Conservation (phyloP, 1,140 invertebrate genomes). For the Formica selysi region DNA sequence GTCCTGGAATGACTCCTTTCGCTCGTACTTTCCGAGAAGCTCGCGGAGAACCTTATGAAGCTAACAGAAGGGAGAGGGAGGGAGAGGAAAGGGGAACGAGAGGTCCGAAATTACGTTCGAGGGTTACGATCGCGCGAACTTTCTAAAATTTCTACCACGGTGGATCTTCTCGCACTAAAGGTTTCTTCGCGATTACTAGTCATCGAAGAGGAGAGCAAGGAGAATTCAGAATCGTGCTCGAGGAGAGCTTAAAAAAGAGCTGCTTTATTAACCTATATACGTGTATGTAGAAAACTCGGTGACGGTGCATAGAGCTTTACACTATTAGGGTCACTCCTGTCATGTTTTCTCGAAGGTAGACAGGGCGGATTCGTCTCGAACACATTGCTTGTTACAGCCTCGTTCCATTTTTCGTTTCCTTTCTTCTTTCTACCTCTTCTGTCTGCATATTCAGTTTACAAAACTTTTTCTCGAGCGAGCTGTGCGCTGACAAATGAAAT, state of each 20-base stretch:
- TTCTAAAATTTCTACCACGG: conserved; percentile 41
- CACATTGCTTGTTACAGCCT: conserved; percentile 5
- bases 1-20: conserved; percentile 40
- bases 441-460: conserved; percentile 30
- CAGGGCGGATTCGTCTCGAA: conserved; percentile 2
- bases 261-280: conserved; percentile 36
- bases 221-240: background rate
- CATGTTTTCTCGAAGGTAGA: conserved; percentile 8
- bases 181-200: conserved; percentile 35
- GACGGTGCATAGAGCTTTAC: background rate
- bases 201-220: background rate
- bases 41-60: conserved; percentile 14
- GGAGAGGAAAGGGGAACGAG: background rate
- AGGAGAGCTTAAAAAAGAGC: conserved; percentile 22
- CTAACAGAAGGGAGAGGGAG: background rate
- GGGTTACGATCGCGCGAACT: conserved; percentile 52
- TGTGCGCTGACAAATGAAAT: conserved; percentile 26
- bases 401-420: conserved; percentile 22
- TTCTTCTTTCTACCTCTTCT: background rate
- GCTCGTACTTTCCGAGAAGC: conserved; percentile 36
- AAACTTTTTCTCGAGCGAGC: background rate
- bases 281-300: background rate
- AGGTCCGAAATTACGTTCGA: background rate
- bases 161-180: conserved; percentile 38
- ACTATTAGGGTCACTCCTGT: background rate